Evolutionary conservation across 2,888 invertebrate species (phyloP), one percentile per base, ranked within the genome.

Genomic region (Leptarthrus brevirostris): DNA sequence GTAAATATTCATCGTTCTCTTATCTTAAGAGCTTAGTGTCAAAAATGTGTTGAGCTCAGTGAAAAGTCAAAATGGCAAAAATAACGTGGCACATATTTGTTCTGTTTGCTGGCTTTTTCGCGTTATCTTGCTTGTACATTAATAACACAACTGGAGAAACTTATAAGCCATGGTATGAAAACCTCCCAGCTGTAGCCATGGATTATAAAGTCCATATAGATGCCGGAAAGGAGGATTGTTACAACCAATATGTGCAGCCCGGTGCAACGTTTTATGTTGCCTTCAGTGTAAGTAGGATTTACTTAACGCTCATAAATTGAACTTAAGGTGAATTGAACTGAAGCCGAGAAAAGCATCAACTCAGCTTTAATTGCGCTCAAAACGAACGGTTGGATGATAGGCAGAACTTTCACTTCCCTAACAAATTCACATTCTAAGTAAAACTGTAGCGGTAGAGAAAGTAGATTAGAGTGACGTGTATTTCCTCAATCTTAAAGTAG

Each of bases 201-300:
- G 97, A 97, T 83, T 97, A 97, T 83, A 96, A 96, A 86, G 93
- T 97, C 36, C 94, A 96, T 85, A 91, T 97, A 76, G 95, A 95
- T 81, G 94, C 96, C n/a, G 96, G 96, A 24, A 92, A 91, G 82
- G 96, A 97, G 86, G 97, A 97, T 82, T 97, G 97, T 86, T 97
- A 96, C 86, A 96, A 90, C 84, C 97, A 97, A 87, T 95, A 93
- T 87, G 95, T 96, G 74, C 93, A 95, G 81, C 90, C 92, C 73
- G 95, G 95, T 71, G 95, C 96, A 20, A 95, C 95, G 75, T 93
- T 97, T 83, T 96, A 95, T 86, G 94, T 96, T 76, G 95, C 95
- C 79, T 96, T 95, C 86, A 96, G 96, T 90, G 97, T 96, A 85
- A 85, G 82, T 82, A 47, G 47, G 16, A n/a, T n/a, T n/a, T n/a